These are phyloP conservation scores for Thermophis baileyi DNA, from an alignment of 2,113 vertebrate species.

Conservation along the genomic window DNA sequence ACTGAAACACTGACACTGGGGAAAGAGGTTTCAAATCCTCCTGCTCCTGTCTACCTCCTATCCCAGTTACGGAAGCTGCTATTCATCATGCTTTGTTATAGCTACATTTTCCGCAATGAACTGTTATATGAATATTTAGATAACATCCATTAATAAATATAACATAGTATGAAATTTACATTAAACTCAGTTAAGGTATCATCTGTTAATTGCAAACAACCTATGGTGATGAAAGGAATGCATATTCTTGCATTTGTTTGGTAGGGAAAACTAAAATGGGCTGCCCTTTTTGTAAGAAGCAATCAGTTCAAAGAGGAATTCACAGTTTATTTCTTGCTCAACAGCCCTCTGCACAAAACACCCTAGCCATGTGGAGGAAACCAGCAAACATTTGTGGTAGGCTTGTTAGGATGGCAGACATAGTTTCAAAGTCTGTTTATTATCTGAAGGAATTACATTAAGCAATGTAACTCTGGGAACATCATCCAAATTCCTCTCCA, in stretches of 20 bases:
- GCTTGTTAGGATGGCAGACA: neutral
- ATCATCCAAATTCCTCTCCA: neutral
- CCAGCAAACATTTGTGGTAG: neutral
- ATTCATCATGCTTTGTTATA: neutral
- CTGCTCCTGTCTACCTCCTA: neutral
- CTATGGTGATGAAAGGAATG: neutral
- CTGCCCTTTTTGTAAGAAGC: neutral
- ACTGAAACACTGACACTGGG: neutral
- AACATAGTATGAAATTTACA: neutral
- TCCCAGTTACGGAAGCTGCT: neutral
- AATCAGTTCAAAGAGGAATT: neutral
- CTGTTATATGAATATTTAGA: neutral
- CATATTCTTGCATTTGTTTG: neutral
- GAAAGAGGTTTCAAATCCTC: neutral
- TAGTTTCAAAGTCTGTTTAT: neutral
- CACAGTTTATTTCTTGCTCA: neutral
- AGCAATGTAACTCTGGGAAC: neutral
- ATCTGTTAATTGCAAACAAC: neutral
- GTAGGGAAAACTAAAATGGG: neutral
- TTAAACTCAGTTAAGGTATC: neutral
- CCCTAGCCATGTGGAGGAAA: neutral
- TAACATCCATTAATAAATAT: neutral
- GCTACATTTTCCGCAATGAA: neutral
- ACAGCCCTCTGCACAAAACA: neutral
- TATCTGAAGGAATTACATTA: neutral